Conservation (phyloP, 1,140 invertebrate genomes). For the Caenorhabditis inopinata region DNA sequence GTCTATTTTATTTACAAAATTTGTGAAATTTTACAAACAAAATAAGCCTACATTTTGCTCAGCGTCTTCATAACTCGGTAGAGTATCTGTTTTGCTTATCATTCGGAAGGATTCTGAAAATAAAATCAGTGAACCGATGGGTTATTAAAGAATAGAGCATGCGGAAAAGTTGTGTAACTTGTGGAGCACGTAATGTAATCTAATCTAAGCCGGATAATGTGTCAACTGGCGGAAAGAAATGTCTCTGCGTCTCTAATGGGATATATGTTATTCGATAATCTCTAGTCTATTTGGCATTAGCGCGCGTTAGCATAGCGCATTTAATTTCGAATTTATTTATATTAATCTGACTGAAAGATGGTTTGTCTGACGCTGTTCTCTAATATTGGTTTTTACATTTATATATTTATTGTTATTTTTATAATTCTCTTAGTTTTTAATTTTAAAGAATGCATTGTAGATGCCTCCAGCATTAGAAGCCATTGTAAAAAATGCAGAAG, state of each 20-base stretch:
- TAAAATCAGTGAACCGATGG: background rate
- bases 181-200: no score
- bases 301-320: background rate
- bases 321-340: background rate
- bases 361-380: no score
- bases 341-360: no score
- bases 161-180: no score
- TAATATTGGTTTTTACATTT: no score
- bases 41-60: conserved; percentile 4
- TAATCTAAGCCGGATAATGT: no score
- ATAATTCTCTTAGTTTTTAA: background rate
- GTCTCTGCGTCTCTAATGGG: background rate
- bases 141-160: background rate
- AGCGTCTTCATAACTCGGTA: background rate
- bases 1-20: no score
- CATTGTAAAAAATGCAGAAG: background rate
- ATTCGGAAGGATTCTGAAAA: background rate
- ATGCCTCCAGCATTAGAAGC: background rate
- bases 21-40: no score
- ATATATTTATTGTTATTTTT: background rate
- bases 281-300: background rate
- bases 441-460: background rate
- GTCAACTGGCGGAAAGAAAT: no score
- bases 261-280: no score
- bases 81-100: background rate